These are phyloP conservation scores for Ifrita kowaldi DNA, from an alignment of 2,113 vertebrate genomes.

Conservation along the genomic window DNA sequence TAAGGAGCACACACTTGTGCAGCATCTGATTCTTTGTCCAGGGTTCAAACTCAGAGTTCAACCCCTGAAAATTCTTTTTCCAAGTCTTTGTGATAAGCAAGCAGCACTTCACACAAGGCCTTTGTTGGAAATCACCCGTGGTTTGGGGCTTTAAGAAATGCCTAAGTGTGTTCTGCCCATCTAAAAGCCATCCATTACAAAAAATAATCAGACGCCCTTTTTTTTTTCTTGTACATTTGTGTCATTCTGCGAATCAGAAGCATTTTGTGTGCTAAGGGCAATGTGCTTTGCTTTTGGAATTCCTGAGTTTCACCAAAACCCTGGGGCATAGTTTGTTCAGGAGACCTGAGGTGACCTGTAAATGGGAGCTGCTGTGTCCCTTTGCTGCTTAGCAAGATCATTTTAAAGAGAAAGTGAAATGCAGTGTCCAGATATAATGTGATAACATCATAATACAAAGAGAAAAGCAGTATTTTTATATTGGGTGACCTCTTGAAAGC, in stretches of 20 bases:
- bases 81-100: neutral
- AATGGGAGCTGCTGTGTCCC: conserved; percentile 3
- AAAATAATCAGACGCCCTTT: conserved; percentile 37
- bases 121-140: conserved; percentile 44
- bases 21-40: neutral
- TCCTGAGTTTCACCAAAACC: conserved; percentile 19
- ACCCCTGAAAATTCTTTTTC: neutral
- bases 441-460: neutral
- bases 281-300: conserved; percentile 53
- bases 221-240: conserved; percentile 31
- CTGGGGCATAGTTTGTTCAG: neutral
- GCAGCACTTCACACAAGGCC: conserved; percentile 43
- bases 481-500: neutral
- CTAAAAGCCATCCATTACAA: conserved; percentile 46
- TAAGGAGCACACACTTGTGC: neutral
- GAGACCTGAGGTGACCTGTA: conserved; percentile 61
- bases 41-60: neutral
- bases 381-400: neutral
- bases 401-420: neutral
- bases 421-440: neutral
- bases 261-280: conserved; percentile 27
- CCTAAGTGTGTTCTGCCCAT: neutral
- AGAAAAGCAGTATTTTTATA: conserved; percentile 6
- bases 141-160: conserved; percentile 10
- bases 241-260: conserved; percentile 48